Evolutionary conservation across 2,797 vertebrate genomes (phyloP).

Genomic region (Thripadectes ignobilis): DNA sequence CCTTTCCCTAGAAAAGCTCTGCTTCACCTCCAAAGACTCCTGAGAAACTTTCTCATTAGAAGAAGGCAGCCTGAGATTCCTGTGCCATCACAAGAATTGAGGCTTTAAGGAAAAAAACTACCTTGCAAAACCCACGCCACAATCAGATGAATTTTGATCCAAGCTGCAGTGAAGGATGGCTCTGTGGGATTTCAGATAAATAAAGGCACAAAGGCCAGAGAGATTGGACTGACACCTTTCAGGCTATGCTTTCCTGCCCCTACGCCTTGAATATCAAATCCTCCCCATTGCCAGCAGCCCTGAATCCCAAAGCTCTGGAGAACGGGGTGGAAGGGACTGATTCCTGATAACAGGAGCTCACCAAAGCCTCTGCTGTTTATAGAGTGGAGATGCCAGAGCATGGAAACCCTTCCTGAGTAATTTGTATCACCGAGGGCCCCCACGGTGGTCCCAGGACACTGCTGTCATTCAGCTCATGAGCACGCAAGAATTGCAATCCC

Average conservation of each 20-base stretch:
- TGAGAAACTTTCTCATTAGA: not conserved
- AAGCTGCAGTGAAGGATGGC: not conserved
- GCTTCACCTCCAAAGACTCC: not conserved
- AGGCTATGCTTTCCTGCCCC: not conserved
- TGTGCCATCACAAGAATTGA: fast-evolving
- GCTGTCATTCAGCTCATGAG: not conserved
- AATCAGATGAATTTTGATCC: not conserved
- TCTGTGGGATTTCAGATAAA: slow-evolving; percentile 30
- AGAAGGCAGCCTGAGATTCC: not conserved
- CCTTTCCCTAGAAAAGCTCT: not conserved
- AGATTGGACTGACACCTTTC: slow-evolving; percentile 36
- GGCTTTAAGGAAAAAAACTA: not conserved
- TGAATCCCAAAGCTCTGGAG: not conserved
- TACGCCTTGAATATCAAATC: not conserved
- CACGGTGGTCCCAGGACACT: fast-evolving
- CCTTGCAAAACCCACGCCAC: not conserved
- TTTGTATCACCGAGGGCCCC: not conserved
- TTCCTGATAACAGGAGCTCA: not conserved
- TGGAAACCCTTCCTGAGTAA: not conserved
- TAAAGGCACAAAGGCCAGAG: slow-evolving; percentile 35
- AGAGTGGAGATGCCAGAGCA: not conserved
- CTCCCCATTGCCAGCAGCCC: not conserved
- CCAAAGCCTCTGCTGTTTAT: not conserved
- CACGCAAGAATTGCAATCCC: not conserved
- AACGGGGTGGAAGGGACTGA: not conserved